phyloP scores from a whole-genome alignment of 2,797 vertebrate species.

The Lithobates pipiens region DNA sequence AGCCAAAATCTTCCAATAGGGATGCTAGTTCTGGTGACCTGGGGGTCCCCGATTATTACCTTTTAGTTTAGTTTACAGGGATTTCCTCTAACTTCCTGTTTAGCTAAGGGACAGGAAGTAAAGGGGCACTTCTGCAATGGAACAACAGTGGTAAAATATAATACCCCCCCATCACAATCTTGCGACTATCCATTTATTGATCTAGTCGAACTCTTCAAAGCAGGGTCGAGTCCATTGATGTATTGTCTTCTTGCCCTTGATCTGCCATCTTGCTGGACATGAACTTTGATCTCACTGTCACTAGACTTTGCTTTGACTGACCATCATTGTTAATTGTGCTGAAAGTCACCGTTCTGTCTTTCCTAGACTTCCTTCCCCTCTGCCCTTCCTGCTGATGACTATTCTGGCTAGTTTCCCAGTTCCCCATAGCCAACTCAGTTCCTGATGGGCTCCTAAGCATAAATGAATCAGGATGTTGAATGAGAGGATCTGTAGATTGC shows the following conservation, averaged over 20 bases:
- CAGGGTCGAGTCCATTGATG: slow-evolving; percentile 55
- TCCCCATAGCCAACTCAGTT: not conserved
- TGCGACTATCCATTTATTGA: not conserved
- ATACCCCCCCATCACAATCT: no score
- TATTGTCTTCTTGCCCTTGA: not conserved
- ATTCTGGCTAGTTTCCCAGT: slow-evolving; percentile 8
- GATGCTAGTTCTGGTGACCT: no score
- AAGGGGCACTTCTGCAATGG: no score
- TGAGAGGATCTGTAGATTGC: not conserved
- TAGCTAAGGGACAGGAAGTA: no score
- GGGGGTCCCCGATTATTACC: no score
- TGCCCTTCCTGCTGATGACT: slow-evolving; percentile 2
- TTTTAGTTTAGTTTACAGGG: no score
- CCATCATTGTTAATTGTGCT: slow-evolving; percentile 31
- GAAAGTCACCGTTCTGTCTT: slow-evolving; percentile 50
- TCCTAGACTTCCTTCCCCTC: slow-evolving; percentile 31
- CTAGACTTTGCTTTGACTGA: slow-evolving; percentile 2
- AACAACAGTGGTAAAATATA: no score
- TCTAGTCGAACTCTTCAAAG: slow-evolving; percentile 43
- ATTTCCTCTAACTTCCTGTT: no score
- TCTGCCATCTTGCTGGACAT: slow-evolving; percentile 11
- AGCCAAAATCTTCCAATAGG: no score
- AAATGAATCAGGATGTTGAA: slow-evolving; percentile 14
- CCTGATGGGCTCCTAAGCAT: slow-evolving; percentile 33
- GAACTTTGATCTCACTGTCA: slow-evolving; percentile 1